Percentiles rank a stretch among this genome's conserved stretches.
Conservation (phyloP, 37 sponge, comb jelly and placozoan species). For the Amphimedon queenslandica region DNA sequence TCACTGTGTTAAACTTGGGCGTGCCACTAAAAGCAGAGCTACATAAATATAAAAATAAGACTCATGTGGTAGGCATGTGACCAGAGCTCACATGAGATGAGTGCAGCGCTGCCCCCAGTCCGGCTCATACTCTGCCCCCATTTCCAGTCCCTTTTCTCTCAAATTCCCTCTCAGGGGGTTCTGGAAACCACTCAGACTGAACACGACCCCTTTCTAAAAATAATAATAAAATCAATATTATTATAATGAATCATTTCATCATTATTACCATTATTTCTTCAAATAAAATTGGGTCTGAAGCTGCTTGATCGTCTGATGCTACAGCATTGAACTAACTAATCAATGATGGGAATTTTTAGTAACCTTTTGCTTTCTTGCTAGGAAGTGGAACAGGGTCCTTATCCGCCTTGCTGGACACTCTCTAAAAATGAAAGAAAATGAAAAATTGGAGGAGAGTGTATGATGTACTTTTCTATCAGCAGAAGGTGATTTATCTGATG, state of each 20-base stretch:
- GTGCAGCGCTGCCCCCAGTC: conserved; percentile 83
- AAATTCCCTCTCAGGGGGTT: conserved; percentile 81
- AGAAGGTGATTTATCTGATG: too few relatives aligned
- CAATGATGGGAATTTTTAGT: not conserved
- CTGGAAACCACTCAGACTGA: conserved; percentile 92
- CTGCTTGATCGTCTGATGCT: not conserved
- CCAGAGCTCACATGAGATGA: conserved; percentile 81
- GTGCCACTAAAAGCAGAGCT: conserved; percentile 94
- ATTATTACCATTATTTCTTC: not conserved
- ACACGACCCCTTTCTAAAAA: conserved; percentile 56
- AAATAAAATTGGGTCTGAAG: not conserved
- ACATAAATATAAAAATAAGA: not conserved
- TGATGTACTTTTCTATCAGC: too few relatives aligned
- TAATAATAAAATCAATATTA: not conserved
- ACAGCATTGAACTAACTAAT: not conserved
- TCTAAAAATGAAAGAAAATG: too few relatives aligned
- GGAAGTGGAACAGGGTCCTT: too few relatives aligned
- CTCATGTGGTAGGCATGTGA: too few relatives aligned
- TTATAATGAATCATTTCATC: too few relatives aligned
- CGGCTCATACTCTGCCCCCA: conserved; percentile 77
- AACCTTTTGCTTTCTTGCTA: too few relatives aligned
- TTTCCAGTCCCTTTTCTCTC: conserved; percentile 69
- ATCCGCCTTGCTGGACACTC: too few relatives aligned
- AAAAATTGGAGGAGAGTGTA: too few relatives aligned
- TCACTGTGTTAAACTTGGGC: conserved; percentile 91